A percentile compares a stretch with the other conserved stretches of the same genome.
Conservation (phyloP, 2,888 invertebrate genomes). For the Craniophora ligustri region DNA sequence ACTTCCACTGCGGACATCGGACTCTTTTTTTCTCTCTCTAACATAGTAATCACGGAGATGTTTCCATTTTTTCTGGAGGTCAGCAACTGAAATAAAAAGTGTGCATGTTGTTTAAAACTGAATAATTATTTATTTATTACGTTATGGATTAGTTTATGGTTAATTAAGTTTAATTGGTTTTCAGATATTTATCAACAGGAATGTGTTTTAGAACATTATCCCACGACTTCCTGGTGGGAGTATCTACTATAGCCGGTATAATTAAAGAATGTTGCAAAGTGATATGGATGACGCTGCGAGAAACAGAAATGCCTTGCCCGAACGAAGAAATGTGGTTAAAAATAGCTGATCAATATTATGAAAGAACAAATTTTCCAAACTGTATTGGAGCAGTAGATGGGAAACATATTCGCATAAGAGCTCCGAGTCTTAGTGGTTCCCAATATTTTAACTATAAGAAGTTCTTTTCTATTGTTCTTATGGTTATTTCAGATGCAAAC, state of each 20-base stretch:
- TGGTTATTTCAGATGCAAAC: constrained; percentile 22
- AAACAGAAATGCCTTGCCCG: too few species aligned
- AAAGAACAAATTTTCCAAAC: constrained; percentile 19
- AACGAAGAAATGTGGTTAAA: too few species aligned
- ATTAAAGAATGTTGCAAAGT: constrained; percentile 13
- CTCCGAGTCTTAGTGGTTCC: constrained; percentile 13
- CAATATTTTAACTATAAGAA: constrained; percentile 27
- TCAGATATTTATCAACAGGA: constrained; percentile 21
- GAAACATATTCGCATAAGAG: constrained; percentile 21
- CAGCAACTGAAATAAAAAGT: constrained; percentile 22
- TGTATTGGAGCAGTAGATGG: constrained; percentile 27
- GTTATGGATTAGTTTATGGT: not conserved
- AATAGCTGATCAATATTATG: constrained; percentile 2
- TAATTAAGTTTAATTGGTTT: constrained; percentile 14
- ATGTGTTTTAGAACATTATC: constrained; percentile 17
- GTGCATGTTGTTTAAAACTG: too few species aligned
- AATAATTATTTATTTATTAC: constrained; percentile 11
- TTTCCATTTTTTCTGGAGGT: constrained; percentile 26
- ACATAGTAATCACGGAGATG: constrained; percentile 28
- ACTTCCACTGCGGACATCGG: constrained; percentile 11
- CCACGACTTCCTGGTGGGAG: constrained; percentile 10
- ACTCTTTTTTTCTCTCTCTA: constrained; percentile 10
- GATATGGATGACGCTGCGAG: constrained; percentile 1
- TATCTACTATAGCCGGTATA: constrained; percentile 18
- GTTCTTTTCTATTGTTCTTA: constrained; percentile 20